A percentile compares a stretch with the other conserved stretches of the same genome.
These are phyloP conservation scores for Setipinna tenuifilis DNA, from an alignment of 2,797 vertebrate species.

Conservation along the genomic window DNA sequence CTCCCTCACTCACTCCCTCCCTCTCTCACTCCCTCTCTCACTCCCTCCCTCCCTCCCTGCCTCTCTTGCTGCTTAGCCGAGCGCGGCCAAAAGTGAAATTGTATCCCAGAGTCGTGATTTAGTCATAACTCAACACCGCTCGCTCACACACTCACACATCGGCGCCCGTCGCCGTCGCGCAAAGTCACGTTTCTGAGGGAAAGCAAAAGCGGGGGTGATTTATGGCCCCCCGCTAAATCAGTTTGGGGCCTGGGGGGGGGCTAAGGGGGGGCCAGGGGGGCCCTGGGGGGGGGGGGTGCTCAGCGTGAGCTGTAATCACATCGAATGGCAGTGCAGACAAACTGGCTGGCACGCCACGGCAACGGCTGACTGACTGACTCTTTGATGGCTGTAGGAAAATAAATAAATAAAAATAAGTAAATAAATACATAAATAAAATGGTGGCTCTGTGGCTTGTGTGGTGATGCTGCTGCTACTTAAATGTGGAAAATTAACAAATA, in stretches of 20 bases:
- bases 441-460: neutral
- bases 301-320: slow-evolving; percentile 7
- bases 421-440: neutral
- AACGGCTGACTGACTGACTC: neutral
- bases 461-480: neutral
- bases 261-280: neutral
- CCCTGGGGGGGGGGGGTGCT: no score
- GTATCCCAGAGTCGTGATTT: slow-evolving; percentile 33
- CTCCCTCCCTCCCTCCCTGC: no score
- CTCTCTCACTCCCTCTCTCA: no score
- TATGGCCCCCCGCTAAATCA: neutral
- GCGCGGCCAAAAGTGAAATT: neutral
- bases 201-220: neutral
- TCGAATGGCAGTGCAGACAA: neutral
- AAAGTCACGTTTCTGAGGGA: neutral
- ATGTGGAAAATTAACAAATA: neutral
- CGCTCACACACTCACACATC: no score
- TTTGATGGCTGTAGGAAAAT: neutral
- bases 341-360: neutral
- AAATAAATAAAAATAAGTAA: no score
- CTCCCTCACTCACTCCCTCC: no score
- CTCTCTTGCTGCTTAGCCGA: neutral
- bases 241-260: neutral
- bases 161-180: neutral
- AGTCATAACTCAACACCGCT: slow-evolving; percentile 28